These are phyloP conservation scores for Zootermopsis nevadensis DNA, from an alignment of 2,888 invertebrate genomes.

Conservation along the genomic window DNA sequence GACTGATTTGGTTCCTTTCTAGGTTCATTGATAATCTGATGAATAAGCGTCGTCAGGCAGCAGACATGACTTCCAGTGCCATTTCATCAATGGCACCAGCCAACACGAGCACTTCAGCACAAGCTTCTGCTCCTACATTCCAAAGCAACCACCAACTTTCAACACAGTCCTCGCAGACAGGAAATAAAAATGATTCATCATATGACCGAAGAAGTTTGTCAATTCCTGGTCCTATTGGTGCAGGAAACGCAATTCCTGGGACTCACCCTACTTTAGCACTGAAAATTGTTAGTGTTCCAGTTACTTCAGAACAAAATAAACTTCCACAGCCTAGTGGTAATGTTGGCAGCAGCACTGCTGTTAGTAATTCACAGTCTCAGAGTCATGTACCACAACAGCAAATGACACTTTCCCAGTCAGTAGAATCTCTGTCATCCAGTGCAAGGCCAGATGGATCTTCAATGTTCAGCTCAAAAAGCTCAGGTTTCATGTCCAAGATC, in stretches of 20 bases:
- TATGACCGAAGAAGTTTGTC: conserved; percentile 52
- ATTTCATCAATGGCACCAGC: neutral
- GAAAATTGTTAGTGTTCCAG: conserved; percentile 8
- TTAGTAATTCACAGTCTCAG: neutral
- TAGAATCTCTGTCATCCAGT: conserved; percentile 1
- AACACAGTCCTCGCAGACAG: conserved; percentile 63
- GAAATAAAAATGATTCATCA: conserved; percentile 57
- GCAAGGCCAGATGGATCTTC: neutral
- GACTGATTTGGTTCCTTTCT: conserved; percentile 30
- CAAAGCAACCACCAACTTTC: conserved; percentile 58
- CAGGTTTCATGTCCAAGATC: conserved; percentile 54
- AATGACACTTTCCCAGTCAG: neutral
- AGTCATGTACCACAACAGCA: neutral
- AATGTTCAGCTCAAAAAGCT: conserved; percentile 28
- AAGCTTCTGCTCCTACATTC: conserved; percentile 52
- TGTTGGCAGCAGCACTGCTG: neutral
- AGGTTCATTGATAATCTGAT: conserved; percentile 78
- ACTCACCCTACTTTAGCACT: conserved; percentile 51
- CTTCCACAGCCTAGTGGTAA: neutral
- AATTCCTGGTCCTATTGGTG: conserved; percentile 61
- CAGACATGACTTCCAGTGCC: conserved; percentile 69
- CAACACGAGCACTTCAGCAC: neutral
- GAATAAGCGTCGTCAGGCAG: conserved; percentile 78
- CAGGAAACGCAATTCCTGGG: conserved; percentile 62
- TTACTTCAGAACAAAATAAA: neutral